These are phyloP conservation scores for Drosophila busckii DNA, from an alignment of 1,140 invertebrate species.

Conservation along the genomic window DNA sequence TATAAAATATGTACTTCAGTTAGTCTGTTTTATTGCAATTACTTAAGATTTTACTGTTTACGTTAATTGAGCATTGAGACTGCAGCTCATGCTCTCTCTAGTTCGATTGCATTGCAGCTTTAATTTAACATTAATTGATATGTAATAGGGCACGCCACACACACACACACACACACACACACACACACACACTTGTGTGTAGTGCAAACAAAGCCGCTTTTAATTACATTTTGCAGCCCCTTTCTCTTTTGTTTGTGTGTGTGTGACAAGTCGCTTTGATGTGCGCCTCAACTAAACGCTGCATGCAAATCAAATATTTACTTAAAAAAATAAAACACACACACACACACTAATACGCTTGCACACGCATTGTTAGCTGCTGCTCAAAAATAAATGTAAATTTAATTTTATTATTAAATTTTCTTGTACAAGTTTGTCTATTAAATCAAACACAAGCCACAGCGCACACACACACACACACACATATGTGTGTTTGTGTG, in stretches of 20 bases:
- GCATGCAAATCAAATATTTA: constrained; percentile 72
- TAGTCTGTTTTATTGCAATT: constrained; percentile 76
- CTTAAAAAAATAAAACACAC: constrained; percentile 8
- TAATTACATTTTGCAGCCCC: constrained; percentile 59
- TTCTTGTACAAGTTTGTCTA: constrained; percentile 56
- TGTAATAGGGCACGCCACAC: constrained; percentile 51
- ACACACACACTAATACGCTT: constrained; percentile 10
- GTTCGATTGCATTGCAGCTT: constrained; percentile 30
- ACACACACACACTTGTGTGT: background rate
- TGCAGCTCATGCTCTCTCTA: constrained; percentile 22
- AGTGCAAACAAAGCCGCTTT: constrained; percentile 54
- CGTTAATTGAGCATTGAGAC: constrained; percentile 72
- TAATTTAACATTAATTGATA: constrained; percentile 73
- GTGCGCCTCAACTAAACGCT: constrained; percentile 40
- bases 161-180: background rate
- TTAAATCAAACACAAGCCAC: constrained; percentile 32
- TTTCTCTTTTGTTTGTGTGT: background rate
- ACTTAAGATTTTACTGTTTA: constrained; percentile 70
- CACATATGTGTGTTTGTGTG: constrained; percentile 3
- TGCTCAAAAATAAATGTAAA: constrained; percentile 74
- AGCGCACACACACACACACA: constrained; percentile 12
- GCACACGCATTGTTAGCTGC: constrained; percentile 11
- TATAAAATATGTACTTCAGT: constrained; percentile 72
- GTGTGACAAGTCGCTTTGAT: constrained; percentile 44
- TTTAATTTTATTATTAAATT: constrained; percentile 74